Base-by-base conservation (phyloP, 2,113 vertebrate genomes). In the Tyto alba region DNA sequence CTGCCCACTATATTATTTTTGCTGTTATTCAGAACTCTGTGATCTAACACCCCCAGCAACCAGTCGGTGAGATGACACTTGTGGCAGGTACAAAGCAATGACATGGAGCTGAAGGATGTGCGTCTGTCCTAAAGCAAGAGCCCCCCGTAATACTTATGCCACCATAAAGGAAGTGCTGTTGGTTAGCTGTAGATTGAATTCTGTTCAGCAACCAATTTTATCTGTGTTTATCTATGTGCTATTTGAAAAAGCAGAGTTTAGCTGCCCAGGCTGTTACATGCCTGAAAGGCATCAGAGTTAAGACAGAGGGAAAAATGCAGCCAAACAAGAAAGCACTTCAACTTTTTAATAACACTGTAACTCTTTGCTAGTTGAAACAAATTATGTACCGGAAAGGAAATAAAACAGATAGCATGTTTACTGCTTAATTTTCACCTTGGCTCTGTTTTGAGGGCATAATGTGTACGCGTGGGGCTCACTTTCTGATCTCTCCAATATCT, bases 241-340 rank as follows among this genome's bases (percentile, higher is more conserved):
- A 48, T 77, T 93, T 83, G 93, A 79, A 92, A 78, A 92, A 77
- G 40, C 72, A 71, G 73, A 87, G 34, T 86, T 89, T 88, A 74
- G 91, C 96, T 96, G 84, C 81, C 96, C 91, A 89, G 95, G 94
- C 89, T 10, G 9, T 94, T 96, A 94, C 87, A 95, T 96, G 96
- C 95, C 96, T 95, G 81, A 96, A 95, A 97, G 94, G 92, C 92
- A 95, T 87, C 59, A 34, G 74, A 95, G 62, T 84, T 93, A 93
- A 96, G 89, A 72, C 74, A 87, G 73, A 47, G n/a, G 77, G 81
- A 95, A 97, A 95, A 97, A 97, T 96, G 96, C 84, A 95, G 96
- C 93, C 87, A 74, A 96, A 92, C 96, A 88, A 96, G 96, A 97
- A 97, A 95, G 66, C 55, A 48, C 71, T 91, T 92, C 71, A 83